A percentile compares a stretch with the other conserved stretches of the same genome.
Evolutionary conservation across 2,113 vertebrate genomes (phyloP).

Genomic region (Siphamia tubifer): DNA sequence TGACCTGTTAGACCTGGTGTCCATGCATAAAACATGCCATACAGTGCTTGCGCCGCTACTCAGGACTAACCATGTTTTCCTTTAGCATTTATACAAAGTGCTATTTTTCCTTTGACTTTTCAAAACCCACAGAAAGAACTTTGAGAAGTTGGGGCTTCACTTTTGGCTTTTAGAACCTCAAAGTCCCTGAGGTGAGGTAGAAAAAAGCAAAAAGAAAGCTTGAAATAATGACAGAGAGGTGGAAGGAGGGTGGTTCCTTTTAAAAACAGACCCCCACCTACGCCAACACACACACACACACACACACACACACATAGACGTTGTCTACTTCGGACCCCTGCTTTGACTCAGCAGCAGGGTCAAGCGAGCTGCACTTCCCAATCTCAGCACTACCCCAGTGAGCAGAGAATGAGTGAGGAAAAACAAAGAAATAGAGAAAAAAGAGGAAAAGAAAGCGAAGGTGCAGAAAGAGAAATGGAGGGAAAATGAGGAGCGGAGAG

Average conservation of each 20-base stretch:
- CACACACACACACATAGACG: not conserved
- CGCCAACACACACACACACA: not conserved
- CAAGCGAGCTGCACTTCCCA: slow-evolving; percentile 63
- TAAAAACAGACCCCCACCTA: slow-evolving; percentile 17
- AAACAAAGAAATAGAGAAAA: slow-evolving; percentile 27
- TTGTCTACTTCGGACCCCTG: slow-evolving; percentile 39
- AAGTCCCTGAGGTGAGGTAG: slow-evolving; percentile 26
- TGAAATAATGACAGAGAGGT: slow-evolving; percentile 41
- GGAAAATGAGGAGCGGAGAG: slow-evolving; percentile 11
- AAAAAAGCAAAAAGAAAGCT: slow-evolving; percentile 15
- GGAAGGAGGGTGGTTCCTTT: slow-evolving; percentile 49
- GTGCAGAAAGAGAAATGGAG: not conserved
- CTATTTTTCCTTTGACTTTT: slow-evolving; percentile 57
- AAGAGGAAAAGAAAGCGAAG: not conserved
- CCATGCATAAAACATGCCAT: slow-evolving; percentile 75
- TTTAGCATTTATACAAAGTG: slow-evolving; percentile 71
- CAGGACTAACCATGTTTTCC: slow-evolving; percentile 48
- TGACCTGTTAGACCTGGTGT: slow-evolving; percentile 59
- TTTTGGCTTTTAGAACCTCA: slow-evolving; percentile 29
- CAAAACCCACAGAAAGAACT: slow-evolving; percentile 52
- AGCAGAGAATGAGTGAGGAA: slow-evolving; percentile 65
- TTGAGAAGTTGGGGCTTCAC: slow-evolving; percentile 55
- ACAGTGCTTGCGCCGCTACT: slow-evolving; percentile 22
- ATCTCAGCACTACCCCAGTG: slow-evolving; percentile 52
- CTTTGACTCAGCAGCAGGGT: slow-evolving; percentile 47